These are phyloP conservation scores for Porites cylindrica DNA, from an alignment of 92 coral and sea anemone genomes.

Conservation along the genomic window DNA sequence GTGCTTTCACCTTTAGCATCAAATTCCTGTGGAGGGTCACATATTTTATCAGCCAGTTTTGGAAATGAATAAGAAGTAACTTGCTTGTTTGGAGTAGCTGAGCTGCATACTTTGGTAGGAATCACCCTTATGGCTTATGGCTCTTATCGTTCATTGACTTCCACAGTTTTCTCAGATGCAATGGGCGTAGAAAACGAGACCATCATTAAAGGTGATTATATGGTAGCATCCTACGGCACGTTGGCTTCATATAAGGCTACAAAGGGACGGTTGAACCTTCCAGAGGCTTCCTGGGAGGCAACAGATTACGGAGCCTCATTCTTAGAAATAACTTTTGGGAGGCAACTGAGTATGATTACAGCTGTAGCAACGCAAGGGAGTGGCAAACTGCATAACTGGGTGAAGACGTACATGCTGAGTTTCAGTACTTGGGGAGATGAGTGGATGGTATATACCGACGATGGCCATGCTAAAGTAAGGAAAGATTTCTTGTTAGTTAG, in stretches of 20 bases:
- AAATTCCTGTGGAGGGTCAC: too few relatives aligned
- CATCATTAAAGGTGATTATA: slow-evolving; percentile 20
- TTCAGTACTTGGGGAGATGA: slow-evolving; percentile 63
- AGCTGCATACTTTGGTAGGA: too few relatives aligned
- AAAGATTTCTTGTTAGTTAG: background rate
- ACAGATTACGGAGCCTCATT: background rate
- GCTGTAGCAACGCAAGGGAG: slow-evolving; percentile 73
- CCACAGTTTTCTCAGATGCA: slow-evolving; percentile 36
- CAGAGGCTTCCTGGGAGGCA: background rate
- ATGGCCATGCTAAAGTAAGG: slow-evolving; percentile 57
- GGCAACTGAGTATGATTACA: slow-evolving; percentile 46
- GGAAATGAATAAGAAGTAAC: too few relatives aligned
- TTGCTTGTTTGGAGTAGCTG: too few relatives aligned
- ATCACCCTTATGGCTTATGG: too few relatives aligned
- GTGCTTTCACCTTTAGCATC: too few relatives aligned
- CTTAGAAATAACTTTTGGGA: slow-evolving; percentile 53
- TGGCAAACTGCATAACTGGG: slow-evolving; percentile 37
- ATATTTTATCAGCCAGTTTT: too few relatives aligned
- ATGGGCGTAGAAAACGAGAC: slow-evolving; percentile 53
- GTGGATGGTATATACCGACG: slow-evolving; percentile 58
- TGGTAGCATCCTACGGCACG: background rate
- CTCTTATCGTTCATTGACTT: background rate
- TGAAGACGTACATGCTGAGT: slow-evolving; percentile 32
- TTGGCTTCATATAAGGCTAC: background rate
- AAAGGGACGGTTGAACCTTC: slow-evolving; percentile 55